phyloP scores from a whole-genome alignment of 2,888 invertebrate genomes.

The Drosophila pseudotakahashii region DNA sequence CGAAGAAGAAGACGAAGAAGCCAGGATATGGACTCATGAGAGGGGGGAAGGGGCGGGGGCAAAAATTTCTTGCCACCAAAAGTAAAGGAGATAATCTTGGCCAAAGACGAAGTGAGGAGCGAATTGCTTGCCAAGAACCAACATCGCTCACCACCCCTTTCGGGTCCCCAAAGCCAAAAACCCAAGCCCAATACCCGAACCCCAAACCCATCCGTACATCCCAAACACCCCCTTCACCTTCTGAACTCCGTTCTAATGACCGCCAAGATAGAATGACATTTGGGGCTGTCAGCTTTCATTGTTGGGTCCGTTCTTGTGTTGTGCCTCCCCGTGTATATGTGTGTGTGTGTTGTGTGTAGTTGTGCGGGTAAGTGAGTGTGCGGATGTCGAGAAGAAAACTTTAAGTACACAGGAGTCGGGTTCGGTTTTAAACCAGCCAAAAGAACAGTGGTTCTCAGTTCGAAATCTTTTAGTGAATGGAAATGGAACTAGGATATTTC shows the following conservation, averaged over 20 bases:
- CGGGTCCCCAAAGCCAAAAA: not conserved
- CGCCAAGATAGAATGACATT: slow-evolving; percentile 82
- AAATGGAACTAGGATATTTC: not conserved
- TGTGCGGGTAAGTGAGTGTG: slow-evolving; percentile 47
- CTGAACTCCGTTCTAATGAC: slow-evolving; percentile 79
- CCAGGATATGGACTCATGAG: not conserved
- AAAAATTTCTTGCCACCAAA: slow-evolving; percentile 78
- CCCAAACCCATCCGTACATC: not conserved
- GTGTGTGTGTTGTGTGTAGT: slow-evolving; percentile 35
- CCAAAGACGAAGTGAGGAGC: slow-evolving; percentile 65
- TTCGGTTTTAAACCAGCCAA: slow-evolving; percentile 40
- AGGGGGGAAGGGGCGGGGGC: slow-evolving; percentile 17
- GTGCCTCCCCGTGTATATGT: slow-evolving; percentile 22
- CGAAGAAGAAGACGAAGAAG: slow-evolving; percentile 28
- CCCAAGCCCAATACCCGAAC: not conserved
- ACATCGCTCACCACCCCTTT: slow-evolving; percentile 50
- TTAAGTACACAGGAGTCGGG: slow-evolving; percentile 73
- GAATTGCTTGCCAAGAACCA: slow-evolving; percentile 63
- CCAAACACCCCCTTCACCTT: slow-evolving; percentile 6
- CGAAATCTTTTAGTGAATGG: not conserved
- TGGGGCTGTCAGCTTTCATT: slow-evolving; percentile 80
- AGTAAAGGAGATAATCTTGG: slow-evolving; percentile 80
- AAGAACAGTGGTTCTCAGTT: slow-evolving; percentile 48
- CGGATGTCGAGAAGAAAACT: slow-evolving; percentile 66
- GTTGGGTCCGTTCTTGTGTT: slow-evolving; percentile 68